These are phyloP conservation scores for Axinella damicornis DNA, from an alignment of 37 sponge, comb jelly and placozoan genomes.

Conservation along the genomic window DNA sequence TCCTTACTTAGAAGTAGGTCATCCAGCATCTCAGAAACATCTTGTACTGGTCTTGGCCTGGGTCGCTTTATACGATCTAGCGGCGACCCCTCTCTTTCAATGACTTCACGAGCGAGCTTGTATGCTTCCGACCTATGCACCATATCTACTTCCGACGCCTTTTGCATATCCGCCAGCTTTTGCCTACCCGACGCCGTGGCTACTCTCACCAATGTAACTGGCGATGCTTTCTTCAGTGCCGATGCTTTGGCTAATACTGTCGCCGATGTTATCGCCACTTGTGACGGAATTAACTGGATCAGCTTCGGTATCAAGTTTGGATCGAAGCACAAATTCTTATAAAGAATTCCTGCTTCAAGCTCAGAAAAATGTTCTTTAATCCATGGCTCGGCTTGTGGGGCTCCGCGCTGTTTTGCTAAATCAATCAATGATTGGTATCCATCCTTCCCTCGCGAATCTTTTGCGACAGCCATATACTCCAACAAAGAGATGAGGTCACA, in stretches of 20 bases:
- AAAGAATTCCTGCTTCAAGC: conserved; percentile 26
- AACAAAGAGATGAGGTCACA: conserved; percentile 48
- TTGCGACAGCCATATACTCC: neutral
- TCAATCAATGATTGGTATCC: conserved; percentile 12
- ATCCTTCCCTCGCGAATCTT: neutral
- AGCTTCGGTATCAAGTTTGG: neutral
- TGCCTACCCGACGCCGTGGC: neutral
- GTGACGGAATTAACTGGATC: conserved; percentile 14
- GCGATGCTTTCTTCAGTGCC: too few relatives aligned
- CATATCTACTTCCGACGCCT: neutral
- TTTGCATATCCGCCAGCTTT: neutral
- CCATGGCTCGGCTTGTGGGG: conserved; percentile 36
- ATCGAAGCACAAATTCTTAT: conserved; percentile 3
- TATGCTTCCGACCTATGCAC: neutral
- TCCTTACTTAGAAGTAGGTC: neutral
- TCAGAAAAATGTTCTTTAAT: conserved; percentile 18
- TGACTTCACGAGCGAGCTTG: neutral
- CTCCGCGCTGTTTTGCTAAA: conserved; percentile 32
- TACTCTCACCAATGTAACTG: too few relatives aligned
- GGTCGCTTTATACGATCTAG: neutral
- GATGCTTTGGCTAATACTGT: too few relatives aligned
- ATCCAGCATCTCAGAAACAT: conserved; percentile 38
- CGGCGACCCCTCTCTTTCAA: neutral
- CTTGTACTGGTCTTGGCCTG: conserved; percentile 13
- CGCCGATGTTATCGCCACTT: too few relatives aligned